Conservation (phyloP, 64 coral and sea anemone species). For the Montipora efflorescens region DNA sequence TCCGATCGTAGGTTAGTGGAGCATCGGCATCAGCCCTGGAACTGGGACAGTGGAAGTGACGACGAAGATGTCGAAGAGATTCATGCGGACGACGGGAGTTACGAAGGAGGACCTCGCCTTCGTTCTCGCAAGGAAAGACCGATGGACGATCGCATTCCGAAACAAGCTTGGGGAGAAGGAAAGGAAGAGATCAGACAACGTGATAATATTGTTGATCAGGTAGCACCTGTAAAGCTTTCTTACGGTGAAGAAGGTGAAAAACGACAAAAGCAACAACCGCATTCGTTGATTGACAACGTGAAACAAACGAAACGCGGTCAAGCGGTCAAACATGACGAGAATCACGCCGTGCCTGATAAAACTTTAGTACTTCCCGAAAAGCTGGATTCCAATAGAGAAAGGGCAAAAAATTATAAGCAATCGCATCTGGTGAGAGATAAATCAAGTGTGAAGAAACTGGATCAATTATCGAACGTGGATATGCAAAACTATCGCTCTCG, state of each 20-base stretch:
- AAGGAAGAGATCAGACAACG: not conserved
- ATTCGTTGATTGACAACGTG: not conserved
- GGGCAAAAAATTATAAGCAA: not conserved
- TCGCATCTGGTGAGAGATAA: not conserved
- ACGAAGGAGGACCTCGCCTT: conserved; percentile 28
- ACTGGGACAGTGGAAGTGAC: conserved; percentile 87
- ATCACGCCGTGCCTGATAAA: not conserved
- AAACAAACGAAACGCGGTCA: conserved; percentile 40
- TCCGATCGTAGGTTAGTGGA: conserved; percentile 92
- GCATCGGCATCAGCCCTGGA: conserved; percentile 87
- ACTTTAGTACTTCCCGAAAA: not conserved
- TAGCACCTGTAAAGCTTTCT: not conserved
- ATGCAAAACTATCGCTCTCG: conserved; percentile 38
- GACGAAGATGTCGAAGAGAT: conserved; percentile 86
- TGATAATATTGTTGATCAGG: not conserved
- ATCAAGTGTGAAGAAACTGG: not conserved
- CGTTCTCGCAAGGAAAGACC: not conserved
- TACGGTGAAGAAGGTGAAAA: conserved; percentile 19
- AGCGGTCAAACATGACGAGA: not conserved
- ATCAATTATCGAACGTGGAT: not conserved
- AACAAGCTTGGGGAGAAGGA: conserved; percentile 62
- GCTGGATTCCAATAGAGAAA: not conserved
- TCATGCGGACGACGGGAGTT: conserved; percentile 8
- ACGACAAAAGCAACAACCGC: conserved; percentile 38
- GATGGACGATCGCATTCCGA: conserved; percentile 10